phyloP scores from a whole-genome alignment of 2,888 invertebrate genomes.

The Epicampocera succincta region DNA sequence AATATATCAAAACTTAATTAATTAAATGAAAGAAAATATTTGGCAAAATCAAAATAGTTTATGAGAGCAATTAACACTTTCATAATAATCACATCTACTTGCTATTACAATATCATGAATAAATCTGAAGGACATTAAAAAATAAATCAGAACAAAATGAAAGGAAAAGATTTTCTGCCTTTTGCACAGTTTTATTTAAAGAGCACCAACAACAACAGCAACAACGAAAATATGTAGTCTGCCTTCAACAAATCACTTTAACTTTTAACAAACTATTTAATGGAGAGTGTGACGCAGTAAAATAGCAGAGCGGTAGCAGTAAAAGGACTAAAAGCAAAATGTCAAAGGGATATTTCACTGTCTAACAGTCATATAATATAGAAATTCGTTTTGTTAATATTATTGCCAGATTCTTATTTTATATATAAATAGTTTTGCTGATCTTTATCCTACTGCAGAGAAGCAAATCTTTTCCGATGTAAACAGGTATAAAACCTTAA shows the following conservation, averaged over 20 bases:
- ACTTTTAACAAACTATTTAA: conserved; percentile 38
- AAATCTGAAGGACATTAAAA: conserved; percentile 32
- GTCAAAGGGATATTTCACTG: too few relatives aligned
- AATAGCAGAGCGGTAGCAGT: conserved; percentile 2
- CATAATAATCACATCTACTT: conserved; percentile 61
- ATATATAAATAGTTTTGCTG: too few relatives aligned
- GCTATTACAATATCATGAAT: conserved; percentile 45
- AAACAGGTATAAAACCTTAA: too few relatives aligned
- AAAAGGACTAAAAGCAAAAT: too few relatives aligned
- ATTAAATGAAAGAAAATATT: background rate
- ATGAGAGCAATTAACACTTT: conserved; percentile 65
- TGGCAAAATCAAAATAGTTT: conserved; percentile 45
- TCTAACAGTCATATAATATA: too few relatives aligned
- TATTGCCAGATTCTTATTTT: too few relatives aligned
- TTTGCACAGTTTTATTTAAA: conserved; percentile 8
- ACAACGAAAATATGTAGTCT: conserved; percentile 5
- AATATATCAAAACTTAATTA: too few relatives aligned
- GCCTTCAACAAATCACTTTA: conserved; percentile 58
- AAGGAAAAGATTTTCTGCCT: conserved; percentile 3
- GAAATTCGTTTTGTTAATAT: too few relatives aligned
- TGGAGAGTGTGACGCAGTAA: conserved; percentile 7
- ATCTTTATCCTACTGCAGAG: too few relatives aligned
- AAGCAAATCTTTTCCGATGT: too few relatives aligned
- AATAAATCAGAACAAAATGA: background rate
- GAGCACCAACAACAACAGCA: background rate